Percentiles rank a stretch among this genome's conserved stretches.
Evolutionary conservation across 2,113 vertebrate genomes (phyloP).

Genomic region (Micronycteris hirsuta): DNA sequence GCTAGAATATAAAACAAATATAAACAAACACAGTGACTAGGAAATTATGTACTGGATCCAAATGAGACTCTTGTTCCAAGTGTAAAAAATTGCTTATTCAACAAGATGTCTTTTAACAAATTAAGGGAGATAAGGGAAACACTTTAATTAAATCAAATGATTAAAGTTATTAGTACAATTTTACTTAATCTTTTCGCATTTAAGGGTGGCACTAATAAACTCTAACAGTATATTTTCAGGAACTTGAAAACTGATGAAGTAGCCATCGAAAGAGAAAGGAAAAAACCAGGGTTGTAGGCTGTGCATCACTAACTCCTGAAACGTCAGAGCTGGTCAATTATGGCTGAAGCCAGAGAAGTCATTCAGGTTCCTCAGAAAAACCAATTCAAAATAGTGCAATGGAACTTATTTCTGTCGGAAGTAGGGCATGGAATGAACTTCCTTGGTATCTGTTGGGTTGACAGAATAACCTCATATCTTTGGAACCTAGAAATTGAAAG

Average conservation of each 20-base stretch:
- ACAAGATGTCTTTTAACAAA: not conserved
- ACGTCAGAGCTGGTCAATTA: not conserved
- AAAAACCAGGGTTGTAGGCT: not conserved
- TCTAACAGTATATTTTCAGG: not conserved
- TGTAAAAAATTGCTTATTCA: not conserved
- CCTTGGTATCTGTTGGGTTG: not conserved
- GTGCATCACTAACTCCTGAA: not conserved
- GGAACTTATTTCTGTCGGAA: not conserved
- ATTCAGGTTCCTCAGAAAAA: not conserved
- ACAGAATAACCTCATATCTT: not conserved
- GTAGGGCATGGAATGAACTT: not conserved
- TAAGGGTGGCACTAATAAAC: not conserved
- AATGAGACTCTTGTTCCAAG: not conserved
- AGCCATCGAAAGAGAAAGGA: not conserved
- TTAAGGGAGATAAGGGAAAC: not conserved
- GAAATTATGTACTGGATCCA: not conserved
- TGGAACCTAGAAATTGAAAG: not conserved
- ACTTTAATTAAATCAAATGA: constrained; percentile 8
- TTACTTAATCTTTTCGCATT: not conserved
- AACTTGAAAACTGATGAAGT: not conserved
- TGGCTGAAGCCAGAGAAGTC: not conserved
- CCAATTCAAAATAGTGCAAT: not conserved
- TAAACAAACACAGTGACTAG: not conserved
- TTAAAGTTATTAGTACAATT: not conserved
- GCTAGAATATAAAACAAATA: constrained; percentile 16